Evolutionary conservation across 2,797 vertebrate species (phyloP).

Genomic region (Enteromius thamalakanensis): DNA sequence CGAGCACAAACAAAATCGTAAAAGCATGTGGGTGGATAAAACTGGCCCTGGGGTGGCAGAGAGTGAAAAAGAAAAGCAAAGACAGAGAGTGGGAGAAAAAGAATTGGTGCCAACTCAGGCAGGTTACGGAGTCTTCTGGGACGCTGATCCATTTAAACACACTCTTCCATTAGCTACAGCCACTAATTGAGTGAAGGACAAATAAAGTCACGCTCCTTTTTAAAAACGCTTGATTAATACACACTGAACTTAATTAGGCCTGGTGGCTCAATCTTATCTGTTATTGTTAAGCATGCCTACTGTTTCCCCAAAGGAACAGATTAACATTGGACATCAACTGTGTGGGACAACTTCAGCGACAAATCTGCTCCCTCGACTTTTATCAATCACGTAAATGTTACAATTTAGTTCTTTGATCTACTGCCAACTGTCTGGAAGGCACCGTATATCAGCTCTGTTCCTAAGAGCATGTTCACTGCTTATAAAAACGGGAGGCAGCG

Average conservation of each 20-base stretch:
- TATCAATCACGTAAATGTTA: constrained; percentile 51
- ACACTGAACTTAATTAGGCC: constrained; percentile 22
- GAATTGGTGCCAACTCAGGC: not conserved
- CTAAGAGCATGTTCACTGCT: constrained; percentile 8
- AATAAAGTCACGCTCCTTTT: constrained; percentile 22
- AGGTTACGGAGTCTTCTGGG: constrained; percentile 19
- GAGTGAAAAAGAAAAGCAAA: constrained; percentile 39
- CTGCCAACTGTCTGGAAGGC: constrained; percentile 39
- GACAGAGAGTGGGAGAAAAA: constrained; percentile 22
- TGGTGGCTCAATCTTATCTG: constrained; percentile 10
- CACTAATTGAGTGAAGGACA: constrained; percentile 38
- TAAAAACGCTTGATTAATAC: constrained; percentile 41
- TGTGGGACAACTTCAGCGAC: constrained; percentile 36
- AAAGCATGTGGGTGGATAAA: constrained; percentile 36
- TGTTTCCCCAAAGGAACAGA: constrained; percentile 14
- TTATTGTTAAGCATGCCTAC: constrained; percentile 28
- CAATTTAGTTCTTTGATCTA: constrained; percentile 33
- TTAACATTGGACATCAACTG: constrained; percentile 32
- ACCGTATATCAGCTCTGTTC: constrained; percentile 20
- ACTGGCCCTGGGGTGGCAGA: constrained; percentile 35
- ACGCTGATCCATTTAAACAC: constrained; percentile 31
- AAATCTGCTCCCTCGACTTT: constrained; percentile 43
- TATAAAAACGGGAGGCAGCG: not conserved
- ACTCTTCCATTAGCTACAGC: constrained; percentile 32
- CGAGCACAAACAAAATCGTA: constrained; percentile 20